Evolutionary conservation across 2,888 invertebrate genomes (phyloP).

Genomic region (Serrognathus titanus): DNA sequence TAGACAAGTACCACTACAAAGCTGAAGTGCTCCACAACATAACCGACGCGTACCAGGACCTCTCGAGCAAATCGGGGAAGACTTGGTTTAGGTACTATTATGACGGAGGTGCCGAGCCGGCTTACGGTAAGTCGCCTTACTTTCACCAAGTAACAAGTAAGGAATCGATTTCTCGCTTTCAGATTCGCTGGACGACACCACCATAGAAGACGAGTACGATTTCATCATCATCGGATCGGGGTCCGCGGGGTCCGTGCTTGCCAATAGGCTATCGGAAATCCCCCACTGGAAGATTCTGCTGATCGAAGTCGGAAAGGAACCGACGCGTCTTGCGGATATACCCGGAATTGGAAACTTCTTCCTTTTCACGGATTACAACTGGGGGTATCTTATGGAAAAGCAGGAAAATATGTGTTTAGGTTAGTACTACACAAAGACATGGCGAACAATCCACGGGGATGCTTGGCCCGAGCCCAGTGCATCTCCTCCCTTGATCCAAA

Average conservation of each 20-base stretch:
- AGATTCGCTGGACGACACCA: constrained; percentile 11
- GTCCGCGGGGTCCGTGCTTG: constrained; percentile 67
- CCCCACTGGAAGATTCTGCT: constrained; percentile 60
- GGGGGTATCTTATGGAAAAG: constrained; percentile 59
- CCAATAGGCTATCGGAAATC: constrained; percentile 66
- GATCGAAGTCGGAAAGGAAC: constrained; percentile 61
- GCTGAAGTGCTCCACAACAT: background rate
- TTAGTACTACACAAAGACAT: constrained; percentile 25
- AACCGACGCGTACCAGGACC: background rate
- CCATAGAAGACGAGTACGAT: constrained; percentile 51
- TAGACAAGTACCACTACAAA: background rate
- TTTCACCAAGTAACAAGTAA: background rate
- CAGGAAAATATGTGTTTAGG: constrained; percentile 54
- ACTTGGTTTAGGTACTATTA: constrained; percentile 12
- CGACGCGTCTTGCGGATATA: constrained; percentile 53
- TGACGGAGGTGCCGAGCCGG: constrained; percentile 8
- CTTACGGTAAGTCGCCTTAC: constrained; percentile 10
- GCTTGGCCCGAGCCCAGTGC: no score
- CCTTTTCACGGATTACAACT: constrained; percentile 58
- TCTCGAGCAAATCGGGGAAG: constrained; percentile 12
- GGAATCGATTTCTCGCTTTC: background rate
- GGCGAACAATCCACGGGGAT: no score
- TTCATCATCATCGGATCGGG: constrained; percentile 69
- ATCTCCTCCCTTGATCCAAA: no score
- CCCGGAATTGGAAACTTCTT: constrained; percentile 54